A percentile compares a stretch with the other conserved stretches of the same genome.
Conservation (phyloP, 1,140 invertebrate genomes). For the Philotrypesis tridentata region DNA sequence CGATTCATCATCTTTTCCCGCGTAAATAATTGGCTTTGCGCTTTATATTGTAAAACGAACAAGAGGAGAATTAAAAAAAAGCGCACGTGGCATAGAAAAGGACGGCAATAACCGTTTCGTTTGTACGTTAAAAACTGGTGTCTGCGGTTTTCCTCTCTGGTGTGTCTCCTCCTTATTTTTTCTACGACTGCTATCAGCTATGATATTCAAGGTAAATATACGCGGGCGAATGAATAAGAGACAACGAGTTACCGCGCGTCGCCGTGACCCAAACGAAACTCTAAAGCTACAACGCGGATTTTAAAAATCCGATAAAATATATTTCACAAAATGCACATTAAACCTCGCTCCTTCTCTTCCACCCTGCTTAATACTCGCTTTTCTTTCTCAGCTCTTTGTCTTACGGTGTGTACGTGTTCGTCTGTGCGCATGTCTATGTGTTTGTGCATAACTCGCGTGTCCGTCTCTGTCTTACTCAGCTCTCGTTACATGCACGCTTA, state of each 20-base stretch:
- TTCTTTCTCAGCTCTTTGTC: neutral
- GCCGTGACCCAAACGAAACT: neutral
- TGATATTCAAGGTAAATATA: neutral
- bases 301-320: constrained; percentile 8
- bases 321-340: constrained; percentile 43
- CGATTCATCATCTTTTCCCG: neutral
- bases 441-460: too few species aligned
- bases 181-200: too few species aligned
- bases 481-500: constrained; percentile 18
- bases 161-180: too few species aligned
- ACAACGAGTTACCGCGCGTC: neutral
- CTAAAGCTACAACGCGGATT: constrained; percentile 9
- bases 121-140: too few species aligned
- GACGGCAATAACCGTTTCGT: too few species aligned
- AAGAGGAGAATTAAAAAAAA: neutral
- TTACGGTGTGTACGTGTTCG: too few species aligned
- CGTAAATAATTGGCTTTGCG: constrained; percentile 11
- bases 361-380: neutral
- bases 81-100: neutral
- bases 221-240: neutral
- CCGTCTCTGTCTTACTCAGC: neutral
- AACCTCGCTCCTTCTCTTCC: neutral
- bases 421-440: neutral
- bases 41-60: neutral
- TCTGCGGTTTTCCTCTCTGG: too few species aligned